These are phyloP conservation scores for Drosophila pallidifrons DNA, from an alignment of 1,140 invertebrate species.

Conservation along the genomic window DNA sequence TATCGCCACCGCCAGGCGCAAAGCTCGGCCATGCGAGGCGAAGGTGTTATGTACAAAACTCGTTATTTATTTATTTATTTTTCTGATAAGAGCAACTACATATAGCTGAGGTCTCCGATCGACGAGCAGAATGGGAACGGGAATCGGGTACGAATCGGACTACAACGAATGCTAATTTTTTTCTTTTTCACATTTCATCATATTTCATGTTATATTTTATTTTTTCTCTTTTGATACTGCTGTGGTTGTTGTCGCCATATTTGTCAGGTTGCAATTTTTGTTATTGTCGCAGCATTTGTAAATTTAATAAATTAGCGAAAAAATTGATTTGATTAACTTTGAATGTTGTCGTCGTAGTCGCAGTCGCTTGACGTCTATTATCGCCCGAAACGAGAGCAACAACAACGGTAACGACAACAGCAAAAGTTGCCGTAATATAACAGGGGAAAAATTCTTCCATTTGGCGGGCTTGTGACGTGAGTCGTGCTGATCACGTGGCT, in stretches of 20 bases:
- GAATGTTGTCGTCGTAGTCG: conserved; percentile 44
- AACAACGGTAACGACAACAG: conserved; percentile 38
- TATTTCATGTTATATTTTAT: conserved; percentile 28
- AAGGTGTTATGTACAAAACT: conserved; percentile 74
- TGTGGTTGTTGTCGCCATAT: conserved; percentile 33
- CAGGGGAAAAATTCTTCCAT: conserved; percentile 44
- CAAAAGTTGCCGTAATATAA: conserved; percentile 16
- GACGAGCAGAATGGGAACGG: background rate
- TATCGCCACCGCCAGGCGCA: conserved; percentile 47
- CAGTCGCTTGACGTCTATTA: conserved; percentile 60
- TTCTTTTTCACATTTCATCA: conserved; percentile 49
- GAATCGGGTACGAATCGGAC: background rate
- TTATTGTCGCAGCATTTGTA: conserved; percentile 66
- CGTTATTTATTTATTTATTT: conserved; percentile 78
- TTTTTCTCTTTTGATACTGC: conserved; percentile 19
- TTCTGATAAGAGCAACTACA: conserved; percentile 62
- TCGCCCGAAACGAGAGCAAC: conserved; percentile 52
- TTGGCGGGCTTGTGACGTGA: conserved; percentile 26
- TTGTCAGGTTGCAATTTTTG: conserved; percentile 51
- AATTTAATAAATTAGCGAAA: conserved; percentile 80
- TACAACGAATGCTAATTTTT: conserved; percentile 71
- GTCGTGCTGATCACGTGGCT: conserved; percentile 53
- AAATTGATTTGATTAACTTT: conserved; percentile 82
- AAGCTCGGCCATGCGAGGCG: conserved; percentile 16
- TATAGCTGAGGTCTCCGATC: conserved; percentile 25